Conservation (phyloP, 2,113 vertebrate genomes). For the Silurus asotus region DNA sequence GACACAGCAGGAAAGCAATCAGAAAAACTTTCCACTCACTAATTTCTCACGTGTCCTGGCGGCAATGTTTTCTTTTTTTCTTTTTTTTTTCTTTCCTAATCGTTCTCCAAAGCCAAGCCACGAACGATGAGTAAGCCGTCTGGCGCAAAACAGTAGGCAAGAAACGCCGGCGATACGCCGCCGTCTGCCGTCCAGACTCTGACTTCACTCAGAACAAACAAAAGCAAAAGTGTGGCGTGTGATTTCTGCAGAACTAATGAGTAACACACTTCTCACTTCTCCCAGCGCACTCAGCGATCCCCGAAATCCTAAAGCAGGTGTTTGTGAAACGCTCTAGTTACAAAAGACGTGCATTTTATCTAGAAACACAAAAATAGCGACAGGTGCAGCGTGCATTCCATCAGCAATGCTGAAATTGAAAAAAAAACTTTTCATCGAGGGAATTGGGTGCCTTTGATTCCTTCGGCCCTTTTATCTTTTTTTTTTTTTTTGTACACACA, state of each 20-base stretch:
- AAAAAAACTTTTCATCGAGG: neutral
- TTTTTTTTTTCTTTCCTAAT: too few species aligned
- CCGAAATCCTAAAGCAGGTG: neutral
- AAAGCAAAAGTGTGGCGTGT: constrained; percentile 25
- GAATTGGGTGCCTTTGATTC: neutral
- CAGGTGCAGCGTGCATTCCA: too few species aligned
- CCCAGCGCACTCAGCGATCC: constrained; percentile 1
- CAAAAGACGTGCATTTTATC: neutral
- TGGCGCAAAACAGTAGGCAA: constrained; percentile 26
- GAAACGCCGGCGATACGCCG: constrained; percentile 28
- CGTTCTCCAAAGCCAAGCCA: neutral
- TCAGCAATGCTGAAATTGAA: too few species aligned
- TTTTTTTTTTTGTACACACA: neutral
- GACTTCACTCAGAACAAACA: constrained; percentile 36
- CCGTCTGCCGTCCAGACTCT: constrained; percentile 47
- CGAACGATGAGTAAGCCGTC: constrained; percentile 51
- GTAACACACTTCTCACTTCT: constrained; percentile 33
- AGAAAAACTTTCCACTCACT: constrained; percentile 25
- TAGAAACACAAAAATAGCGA: neutral
- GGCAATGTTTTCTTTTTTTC: constrained; percentile 23
- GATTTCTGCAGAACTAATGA: constrained; percentile 37
- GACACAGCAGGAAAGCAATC: constrained; percentile 23
- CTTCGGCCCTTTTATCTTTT: neutral
- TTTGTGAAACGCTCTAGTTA: neutral
- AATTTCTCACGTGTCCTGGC: constrained; percentile 34